Evolutionary conservation across 1,140 invertebrate species (phyloP), one percentile per base, ranked within the genome.

Genomic region (Camponotus floridanus): DNA sequence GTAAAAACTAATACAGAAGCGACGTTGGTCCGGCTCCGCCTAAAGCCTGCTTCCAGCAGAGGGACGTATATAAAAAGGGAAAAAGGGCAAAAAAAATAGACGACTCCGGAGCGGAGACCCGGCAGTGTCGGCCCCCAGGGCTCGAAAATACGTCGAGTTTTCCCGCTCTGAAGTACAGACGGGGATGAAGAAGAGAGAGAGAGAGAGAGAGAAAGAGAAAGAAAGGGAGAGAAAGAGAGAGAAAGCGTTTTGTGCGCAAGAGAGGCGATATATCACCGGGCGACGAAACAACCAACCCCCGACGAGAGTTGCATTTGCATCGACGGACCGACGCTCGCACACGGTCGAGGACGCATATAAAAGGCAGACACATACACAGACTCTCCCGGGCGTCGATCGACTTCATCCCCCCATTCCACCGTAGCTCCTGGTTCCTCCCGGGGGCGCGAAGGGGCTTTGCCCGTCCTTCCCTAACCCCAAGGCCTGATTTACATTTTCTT

Each of bases 1-100:
- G 92, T 95, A 95, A 95, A 95, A 95, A 94, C 93, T 95, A 95
- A 95, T 95, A 94, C 93, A 93, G 91, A 76, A 83, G 81, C 90
- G 89, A 85, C 86, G 59, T 78, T 74, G 74, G 81, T 81, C 87
- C 89, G 84, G 73, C 91, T 90, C 91, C 91, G 87, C 91, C 92
- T 93, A 94, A 94, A 94, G 90, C 93, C 93, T 94, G 92, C 92
- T 93, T 79, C 88, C 80, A 71, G 80, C 83, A 83, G 80, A 64
- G 86, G 71, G 76, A 71, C 67, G 86, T 80, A 74, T 51, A 51
- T 39, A 90, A 92, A 92, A 89, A 89, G 71, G 61, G 87, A 81
- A 90, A 79, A 90, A 65, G 57, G 85, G 55, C 4, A 48, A 85
- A 78, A 85, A 84, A 87, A 90, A 84, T 87, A 89, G 88, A 90